phyloP scores from a whole-genome alignment of 2,797 vertebrate species.

The Neostethus bicornis region DNA sequence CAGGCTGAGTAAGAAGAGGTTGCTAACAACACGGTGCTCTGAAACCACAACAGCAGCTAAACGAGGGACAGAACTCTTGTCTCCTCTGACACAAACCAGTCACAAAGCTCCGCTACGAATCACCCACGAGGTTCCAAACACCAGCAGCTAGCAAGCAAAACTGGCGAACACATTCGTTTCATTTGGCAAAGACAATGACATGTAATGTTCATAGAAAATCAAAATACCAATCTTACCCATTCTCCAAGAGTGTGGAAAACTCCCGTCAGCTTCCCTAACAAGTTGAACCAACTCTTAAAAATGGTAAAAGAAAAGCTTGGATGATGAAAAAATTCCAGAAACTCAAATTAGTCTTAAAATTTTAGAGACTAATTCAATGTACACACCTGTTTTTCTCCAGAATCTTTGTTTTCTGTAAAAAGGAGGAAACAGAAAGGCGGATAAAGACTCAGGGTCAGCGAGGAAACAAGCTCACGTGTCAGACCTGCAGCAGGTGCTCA shows the following conservation, averaged over 20 bases:
- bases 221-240: constrained; percentile 68
- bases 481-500: neutral
- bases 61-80: constrained; percentile 28
- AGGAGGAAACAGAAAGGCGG: constrained; percentile 5
- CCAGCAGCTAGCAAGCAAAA: too few relatives aligned
- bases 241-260: constrained; percentile 72
- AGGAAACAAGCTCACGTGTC: neutral
- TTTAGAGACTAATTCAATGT: neutral
- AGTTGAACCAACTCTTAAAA: constrained; percentile 57
- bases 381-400: constrained; percentile 68
- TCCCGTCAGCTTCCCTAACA: constrained; percentile 71
- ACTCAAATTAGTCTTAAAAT: neutral
- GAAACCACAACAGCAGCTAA: constrained; percentile 20
- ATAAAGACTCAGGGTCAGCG: neutral
- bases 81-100: constrained; percentile 18
- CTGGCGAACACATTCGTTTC: too few relatives aligned
- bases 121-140: neutral
- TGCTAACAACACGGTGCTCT: constrained; percentile 21
- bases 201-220: neutral
- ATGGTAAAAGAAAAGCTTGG: constrained; percentile 22
- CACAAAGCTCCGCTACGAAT: neutral
- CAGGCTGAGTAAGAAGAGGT: neutral
- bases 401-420: constrained; percentile 51
- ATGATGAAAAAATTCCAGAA: neutral
- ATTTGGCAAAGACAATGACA: too few relatives aligned